Percentiles rank a stretch among this genome's conserved stretches.
These are phyloP conservation scores for Neogale vison DNA, from an alignment of 2,113 vertebrate species.

Conservation along the genomic window DNA sequence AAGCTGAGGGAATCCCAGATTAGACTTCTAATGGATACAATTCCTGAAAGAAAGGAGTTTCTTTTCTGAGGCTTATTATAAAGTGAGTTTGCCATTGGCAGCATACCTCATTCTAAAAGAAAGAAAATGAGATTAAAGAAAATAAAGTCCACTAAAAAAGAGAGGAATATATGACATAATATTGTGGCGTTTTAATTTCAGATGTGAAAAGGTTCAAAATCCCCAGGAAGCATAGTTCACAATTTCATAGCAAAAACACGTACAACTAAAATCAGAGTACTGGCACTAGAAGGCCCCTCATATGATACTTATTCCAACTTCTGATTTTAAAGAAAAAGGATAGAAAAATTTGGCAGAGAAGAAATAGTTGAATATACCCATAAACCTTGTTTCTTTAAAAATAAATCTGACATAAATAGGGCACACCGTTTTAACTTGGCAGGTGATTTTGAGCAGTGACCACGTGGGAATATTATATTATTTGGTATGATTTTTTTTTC, in stretches of 20 bases:
- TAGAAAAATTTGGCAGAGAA: not conserved
- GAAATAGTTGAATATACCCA: not conserved
- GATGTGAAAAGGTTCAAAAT: not conserved
- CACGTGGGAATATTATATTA: not conserved
- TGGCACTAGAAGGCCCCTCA: not conserved
- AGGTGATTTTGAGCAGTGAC: not conserved
- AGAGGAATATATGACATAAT: not conserved
- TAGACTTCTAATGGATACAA: not conserved
- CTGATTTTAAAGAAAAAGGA: not conserved
- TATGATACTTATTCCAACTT: not conserved
- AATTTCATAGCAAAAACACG: not conserved
- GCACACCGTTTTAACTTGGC: not conserved
- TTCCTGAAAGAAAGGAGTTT: not conserved
- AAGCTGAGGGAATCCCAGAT: not conserved
- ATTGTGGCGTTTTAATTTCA: not conserved
- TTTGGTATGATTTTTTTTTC: not conserved
- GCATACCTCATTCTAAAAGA: not conserved
- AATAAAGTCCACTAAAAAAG: not conserved
- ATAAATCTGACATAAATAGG: not conserved
- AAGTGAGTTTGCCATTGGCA: not conserved
- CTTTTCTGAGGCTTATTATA: not conserved
- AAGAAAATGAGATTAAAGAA: not conserved
- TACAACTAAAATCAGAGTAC: not conserved
- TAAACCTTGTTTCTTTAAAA: not conserved
- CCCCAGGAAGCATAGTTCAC: not conserved